Evolutionary conservation across 2,797 vertebrate species (phyloP).

Genomic region (Falco berigora): DNA sequence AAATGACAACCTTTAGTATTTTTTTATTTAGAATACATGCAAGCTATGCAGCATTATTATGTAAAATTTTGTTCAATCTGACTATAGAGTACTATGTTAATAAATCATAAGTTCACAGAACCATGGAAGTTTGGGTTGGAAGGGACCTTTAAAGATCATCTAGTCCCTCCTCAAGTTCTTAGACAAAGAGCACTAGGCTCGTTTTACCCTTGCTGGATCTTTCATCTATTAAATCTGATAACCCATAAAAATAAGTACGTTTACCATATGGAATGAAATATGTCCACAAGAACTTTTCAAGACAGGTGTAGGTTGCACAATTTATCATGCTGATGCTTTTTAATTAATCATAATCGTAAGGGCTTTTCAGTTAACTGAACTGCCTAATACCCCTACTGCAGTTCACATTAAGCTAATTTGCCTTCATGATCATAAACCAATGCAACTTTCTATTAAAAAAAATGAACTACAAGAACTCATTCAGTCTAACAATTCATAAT

Average conservation of each 20-base stretch:
- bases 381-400: neutral
- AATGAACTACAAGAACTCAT: neutral
- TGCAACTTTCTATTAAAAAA: neutral
- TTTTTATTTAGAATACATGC: neutral
- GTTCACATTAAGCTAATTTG: neutral
- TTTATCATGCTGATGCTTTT: neutral
- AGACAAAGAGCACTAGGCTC: neutral
- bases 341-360: neutral
- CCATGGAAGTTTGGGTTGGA: neutral
- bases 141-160: neutral
- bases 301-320: neutral
- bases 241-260: neutral
- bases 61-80: neutral
- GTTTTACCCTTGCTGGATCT: neutral
- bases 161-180: neutral
- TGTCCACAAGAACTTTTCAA: neutral
- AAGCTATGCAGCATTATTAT: neutral
- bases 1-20: neutral
- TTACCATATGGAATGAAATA: neutral
- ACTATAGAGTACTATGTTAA: neutral
- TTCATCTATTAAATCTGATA: neutral
- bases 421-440: neutral
- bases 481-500: neutral
- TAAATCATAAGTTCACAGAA: neutral
- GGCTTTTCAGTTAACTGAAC: neutral